Evolutionary conservation across 92 coral and sea anemone genomes (phyloP), one percentile per base, ranked within the genome.

Genomic region (Desmophyllum pertusum): DNA sequence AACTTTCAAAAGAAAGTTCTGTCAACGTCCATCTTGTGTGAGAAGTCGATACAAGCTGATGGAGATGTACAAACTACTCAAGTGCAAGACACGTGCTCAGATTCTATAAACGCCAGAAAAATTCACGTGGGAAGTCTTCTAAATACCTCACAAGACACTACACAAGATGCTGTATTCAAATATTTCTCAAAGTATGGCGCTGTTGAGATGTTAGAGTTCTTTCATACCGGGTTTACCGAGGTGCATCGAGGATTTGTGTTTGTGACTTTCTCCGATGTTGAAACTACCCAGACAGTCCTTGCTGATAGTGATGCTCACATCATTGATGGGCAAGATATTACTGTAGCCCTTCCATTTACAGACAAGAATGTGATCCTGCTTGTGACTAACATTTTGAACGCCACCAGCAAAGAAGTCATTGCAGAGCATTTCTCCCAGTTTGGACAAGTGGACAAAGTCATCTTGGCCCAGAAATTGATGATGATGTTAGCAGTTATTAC

Each of bases 111-210:
- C n/a, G n/a, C n/a, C 64, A 42, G 79, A 61, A 82, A 13, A 55
- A 42, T 82, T 23, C 40, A 55, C 46, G 77, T 82, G 1, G 79
- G 86, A 38, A 82, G 72, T 71, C 79, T 82, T 18, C 42, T 30
- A 5, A 40, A n/a, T n/a, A n/a, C n/a, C n/a, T n/a, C n/a, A n/a
- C n/a, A n/a, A n/a, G n/a, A n/a, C n/a, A n/a, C n/a, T n/a, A 18
- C 53, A 71, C 31, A 67, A 23, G 69, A 57, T 38, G 30, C 36
- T 15, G 9, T 82, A 10, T 21, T 29, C 10, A 35, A 71, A 55
- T 82, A 82, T 33, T 82, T 82, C 35, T 82, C 86, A 10, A 21
- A 41, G 21, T 82, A 51, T 72, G 86, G 86, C 0, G 48, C 55
- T 61, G 72, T 82, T 29, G 71, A 82, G 43, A 7, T 3, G 10